Percentiles rank a stretch among this genome's conserved stretches.
Conservation (phyloP, 2,113 vertebrate species). For the Pseudopipra pipra region DNA sequence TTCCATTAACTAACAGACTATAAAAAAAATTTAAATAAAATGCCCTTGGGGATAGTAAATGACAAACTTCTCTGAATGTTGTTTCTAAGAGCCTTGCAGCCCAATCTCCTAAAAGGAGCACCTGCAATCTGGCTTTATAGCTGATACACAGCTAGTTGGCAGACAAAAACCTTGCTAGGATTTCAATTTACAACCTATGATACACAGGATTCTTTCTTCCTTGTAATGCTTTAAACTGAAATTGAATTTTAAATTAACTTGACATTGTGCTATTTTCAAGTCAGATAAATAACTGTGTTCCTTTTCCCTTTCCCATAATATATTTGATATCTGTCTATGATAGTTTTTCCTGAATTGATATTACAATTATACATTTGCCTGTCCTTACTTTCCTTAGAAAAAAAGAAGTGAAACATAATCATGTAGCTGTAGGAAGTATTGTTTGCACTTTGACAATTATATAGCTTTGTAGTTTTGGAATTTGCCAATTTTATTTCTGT, state of each 20-base stretch:
- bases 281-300: constrained; percentile 28
- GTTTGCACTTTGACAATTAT: background rate
- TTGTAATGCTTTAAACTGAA: constrained; percentile 51
- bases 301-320: background rate
- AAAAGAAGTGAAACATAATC: background rate
- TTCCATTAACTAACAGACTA: background rate
- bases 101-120: constrained; percentile 5
- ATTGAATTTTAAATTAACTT: constrained; percentile 67
- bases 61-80: background rate
- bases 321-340: constrained; percentile 26
- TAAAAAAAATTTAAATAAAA: constrained; percentile 12
- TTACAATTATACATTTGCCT: constrained; percentile 5
- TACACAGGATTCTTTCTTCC: constrained; percentile 19
- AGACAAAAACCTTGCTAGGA: constrained; percentile 30
- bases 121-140: constrained; percentile 8
- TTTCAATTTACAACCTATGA: constrained; percentile 42
- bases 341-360: constrained; percentile 15
- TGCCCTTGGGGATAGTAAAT: constrained; percentile 13
- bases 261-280: constrained; percentile 53
- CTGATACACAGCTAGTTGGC: background rate
- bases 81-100: constrained; percentile 11
- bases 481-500: constrained; percentile 9
- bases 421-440: background rate
- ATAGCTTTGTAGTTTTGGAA: background rate
- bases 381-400: background rate